These are phyloP conservation scores for Cephus cinctus DNA, from an alignment of 1,140 invertebrate genomes.

Conservation along the genomic window DNA sequence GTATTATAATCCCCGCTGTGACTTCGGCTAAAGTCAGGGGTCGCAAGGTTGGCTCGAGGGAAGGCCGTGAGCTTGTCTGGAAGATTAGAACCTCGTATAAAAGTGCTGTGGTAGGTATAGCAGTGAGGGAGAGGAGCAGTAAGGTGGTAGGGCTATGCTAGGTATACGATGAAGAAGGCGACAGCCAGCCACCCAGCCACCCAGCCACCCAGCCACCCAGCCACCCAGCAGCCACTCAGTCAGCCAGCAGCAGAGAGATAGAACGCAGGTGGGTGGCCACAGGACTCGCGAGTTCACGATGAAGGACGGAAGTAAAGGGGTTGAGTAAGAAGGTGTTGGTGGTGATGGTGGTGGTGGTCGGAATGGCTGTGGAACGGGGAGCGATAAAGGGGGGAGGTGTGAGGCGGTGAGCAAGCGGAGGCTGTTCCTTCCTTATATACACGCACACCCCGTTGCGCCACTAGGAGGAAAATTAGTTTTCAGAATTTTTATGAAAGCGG, in stretches of 20 bases:
- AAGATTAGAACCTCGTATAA: slow-evolving; percentile 57
- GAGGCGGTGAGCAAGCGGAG: slow-evolving; percentile 19
- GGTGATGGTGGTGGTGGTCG: background rate
- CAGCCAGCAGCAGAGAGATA: too few relatives aligned
- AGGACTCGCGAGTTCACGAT: too few relatives aligned
- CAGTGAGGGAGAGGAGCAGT: too few relatives aligned
- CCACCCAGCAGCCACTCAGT: too few relatives aligned
- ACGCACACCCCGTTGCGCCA: slow-evolving; percentile 29
- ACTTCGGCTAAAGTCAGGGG: slow-evolving; percentile 24
- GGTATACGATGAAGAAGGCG: too few relatives aligned
- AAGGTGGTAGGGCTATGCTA: too few relatives aligned
- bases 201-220: too few relatives aligned
- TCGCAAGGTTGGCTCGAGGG: slow-evolving; percentile 9
- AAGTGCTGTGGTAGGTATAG: slow-evolving; percentile 43
- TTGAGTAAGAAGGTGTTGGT: slow-evolving; percentile 13
- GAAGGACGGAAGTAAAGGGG: slow-evolving; percentile 7
- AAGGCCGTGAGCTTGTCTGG: slow-evolving; percentile 43
- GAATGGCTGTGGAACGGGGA: background rate
- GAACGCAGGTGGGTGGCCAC: too few relatives aligned
- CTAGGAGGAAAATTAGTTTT: slow-evolving; percentile 53
- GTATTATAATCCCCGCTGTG: slow-evolving; percentile 49
- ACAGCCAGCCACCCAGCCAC: too few relatives aligned
- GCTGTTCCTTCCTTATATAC: slow-evolving; percentile 22
- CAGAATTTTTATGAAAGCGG: slow-evolving; percentile 54
- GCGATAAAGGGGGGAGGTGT: slow-evolving; percentile 6